phyloP scores from a whole-genome alignment of 2,888 invertebrate species.

The Drosophila robusta region DNA sequence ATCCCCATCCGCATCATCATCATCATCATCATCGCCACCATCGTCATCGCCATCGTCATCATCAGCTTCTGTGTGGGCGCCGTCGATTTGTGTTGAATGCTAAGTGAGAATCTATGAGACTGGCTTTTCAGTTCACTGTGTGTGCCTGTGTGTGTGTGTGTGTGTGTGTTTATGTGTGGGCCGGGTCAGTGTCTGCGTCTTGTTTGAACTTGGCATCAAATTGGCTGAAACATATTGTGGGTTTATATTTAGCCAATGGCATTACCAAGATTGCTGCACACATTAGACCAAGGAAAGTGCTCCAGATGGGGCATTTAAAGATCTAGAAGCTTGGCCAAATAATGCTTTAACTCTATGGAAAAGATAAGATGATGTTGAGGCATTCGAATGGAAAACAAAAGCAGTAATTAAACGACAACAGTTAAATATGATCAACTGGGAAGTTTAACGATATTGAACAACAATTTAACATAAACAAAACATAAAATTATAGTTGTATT shows the following conservation, averaged over 20 bases:
- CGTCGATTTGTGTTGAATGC: slow-evolving; percentile 53
- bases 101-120: slow-evolving; percentile 50
- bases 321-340: neutral
- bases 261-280: slow-evolving; percentile 51
- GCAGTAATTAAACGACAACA: too few relatives aligned
- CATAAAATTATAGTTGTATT: too few relatives aligned
- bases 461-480: too few relatives aligned
- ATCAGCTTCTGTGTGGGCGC: slow-evolving; percentile 40
- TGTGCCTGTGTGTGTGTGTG: neutral
- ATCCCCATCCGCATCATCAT: slow-evolving; percentile 30
- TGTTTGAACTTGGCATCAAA: slow-evolving; percentile 64
- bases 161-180: slow-evolving; percentile 30
- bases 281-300: slow-evolving; percentile 18
- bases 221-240: slow-evolving; percentile 62
- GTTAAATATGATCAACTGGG: too few relatives aligned
- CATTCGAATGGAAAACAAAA: neutral
- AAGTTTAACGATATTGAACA: too few relatives aligned
- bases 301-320: slow-evolving; percentile 16
- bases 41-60: slow-evolving; percentile 16
- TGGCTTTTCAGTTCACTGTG: slow-evolving; percentile 5
- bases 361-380: neutral
- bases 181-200: slow-evolving; percentile 42
- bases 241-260: slow-evolving; percentile 62
- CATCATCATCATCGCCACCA: slow-evolving; percentile 27
- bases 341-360: neutral